Conservation (phyloP, 2,888 invertebrate genomes). For the Piscicola geometra region DNA sequence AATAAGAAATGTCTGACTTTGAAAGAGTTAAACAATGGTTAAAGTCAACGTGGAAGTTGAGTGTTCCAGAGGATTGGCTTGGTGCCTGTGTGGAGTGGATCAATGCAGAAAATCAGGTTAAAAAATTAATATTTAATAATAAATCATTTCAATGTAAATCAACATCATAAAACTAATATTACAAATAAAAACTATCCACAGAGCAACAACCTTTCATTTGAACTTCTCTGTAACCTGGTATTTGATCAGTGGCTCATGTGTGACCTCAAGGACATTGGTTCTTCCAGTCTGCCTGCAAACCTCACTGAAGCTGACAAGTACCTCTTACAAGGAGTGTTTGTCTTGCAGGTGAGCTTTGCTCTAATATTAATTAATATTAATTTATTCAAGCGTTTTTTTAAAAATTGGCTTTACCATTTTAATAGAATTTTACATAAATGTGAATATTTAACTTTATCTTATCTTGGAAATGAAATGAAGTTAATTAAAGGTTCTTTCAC, state of each 20-base stretch:
- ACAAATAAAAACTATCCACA: background rate
- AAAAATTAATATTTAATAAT: background rate
- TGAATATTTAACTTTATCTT: no score
- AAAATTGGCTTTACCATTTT: background rate
- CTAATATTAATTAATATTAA: background rate
- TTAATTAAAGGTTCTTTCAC: no score
- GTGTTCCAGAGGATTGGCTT: conserved; percentile 51
- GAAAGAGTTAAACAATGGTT: conserved; percentile 34
- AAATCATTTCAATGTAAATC: conserved; percentile 7
- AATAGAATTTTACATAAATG: conserved; percentile 1
- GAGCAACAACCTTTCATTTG: background rate
- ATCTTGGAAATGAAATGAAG: no score
- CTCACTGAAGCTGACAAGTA: conserved; percentile 42
- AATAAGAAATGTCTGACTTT: conserved; percentile 7
- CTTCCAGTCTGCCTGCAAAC: conserved; percentile 47
- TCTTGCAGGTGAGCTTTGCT: conserved; percentile 52
- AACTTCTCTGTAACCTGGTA: conserved; percentile 41
- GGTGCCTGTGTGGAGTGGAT: conserved; percentile 53
- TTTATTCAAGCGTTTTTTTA: background rate
- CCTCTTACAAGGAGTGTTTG: conserved; percentile 47
- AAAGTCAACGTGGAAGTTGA: conserved; percentile 30
- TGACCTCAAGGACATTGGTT: conserved; percentile 50
- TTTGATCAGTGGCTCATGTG: conserved; percentile 53
- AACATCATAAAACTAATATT: background rate
- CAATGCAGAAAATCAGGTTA: conserved; percentile 45